Evolutionary conservation across 1,140 invertebrate species (phyloP), one percentile per base, ranked within the genome.

Genomic region (Hycleus cichorii): DNA sequence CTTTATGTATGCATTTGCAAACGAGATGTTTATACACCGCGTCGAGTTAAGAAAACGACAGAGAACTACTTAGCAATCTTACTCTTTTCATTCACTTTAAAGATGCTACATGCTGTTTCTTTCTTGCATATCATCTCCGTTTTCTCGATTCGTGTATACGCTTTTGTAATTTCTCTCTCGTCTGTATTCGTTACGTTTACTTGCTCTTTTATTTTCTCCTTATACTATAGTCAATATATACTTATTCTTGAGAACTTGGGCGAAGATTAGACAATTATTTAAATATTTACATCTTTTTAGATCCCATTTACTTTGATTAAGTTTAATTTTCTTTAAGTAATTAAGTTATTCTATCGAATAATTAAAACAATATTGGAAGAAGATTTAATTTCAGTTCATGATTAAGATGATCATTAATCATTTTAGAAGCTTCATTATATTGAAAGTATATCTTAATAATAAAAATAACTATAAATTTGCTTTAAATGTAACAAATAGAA

Each of bases 1-100:
- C 66, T 68, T 66, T 66, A 61, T 63, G 63, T 67, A 62, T 68
- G 67, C 67, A 68, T 68, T 68, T 68, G 67, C 63, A 67, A 68
- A 67, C 67, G 67, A 68, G 67, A 67, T 68, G 65, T 68, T 67
- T 68, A 64, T 67, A 67, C 63, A 65, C 59, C 63, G 64, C 54
- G 63, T 64, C 60, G 49, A 62, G 56, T 54, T 62, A 62, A 57
- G 58, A 63, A 61, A 45, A 47, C 55, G 53, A 62, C 48, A 48
- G 50, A 40, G 46, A 45, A 53, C 3, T 10, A 12, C 18, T 18
- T 24, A 12, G 24, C 7, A 42, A 9, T 52, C 49, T 52, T 26
- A 26, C 49, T 53, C 42, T 39, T 39, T 43, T 7, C 32, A 32
- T 42, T 10, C 9, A 42, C 40, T 42, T 10, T 42, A 42, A n/a